phyloP scores from a whole-genome alignment of 2,113 vertebrate species.

The Anolis carolinensis region DNA sequence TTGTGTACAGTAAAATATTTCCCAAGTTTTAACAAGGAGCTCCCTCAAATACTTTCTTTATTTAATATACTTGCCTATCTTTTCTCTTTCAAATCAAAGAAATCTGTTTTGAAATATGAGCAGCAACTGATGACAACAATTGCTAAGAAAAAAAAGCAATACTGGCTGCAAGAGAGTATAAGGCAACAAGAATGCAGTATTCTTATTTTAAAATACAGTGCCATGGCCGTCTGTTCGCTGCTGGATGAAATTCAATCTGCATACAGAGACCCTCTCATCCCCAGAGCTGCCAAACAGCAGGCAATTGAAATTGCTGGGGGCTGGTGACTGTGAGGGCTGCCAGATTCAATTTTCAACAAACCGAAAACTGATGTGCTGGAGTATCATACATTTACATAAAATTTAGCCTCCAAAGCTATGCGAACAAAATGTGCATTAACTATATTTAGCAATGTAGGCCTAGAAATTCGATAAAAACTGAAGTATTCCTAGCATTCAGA shows the following conservation, averaged over 20 bases:
- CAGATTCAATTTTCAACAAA: slow-evolving; percentile 8
- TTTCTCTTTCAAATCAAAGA: accelerated
- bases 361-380: neutral
- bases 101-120: neutral
- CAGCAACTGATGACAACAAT: neutral
- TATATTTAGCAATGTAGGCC: neutral
- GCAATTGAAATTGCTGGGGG: slow-evolving; percentile 29
- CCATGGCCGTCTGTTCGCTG: neutral
- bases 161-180: neutral
- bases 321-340: slow-evolving; percentile 17
- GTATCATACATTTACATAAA: slow-evolving; percentile 2
- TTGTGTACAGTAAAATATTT: slow-evolving; percentile 10
- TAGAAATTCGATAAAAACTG: neutral
- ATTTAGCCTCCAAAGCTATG: neutral
- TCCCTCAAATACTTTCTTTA: slow-evolving; percentile 29
- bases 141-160: neutral
- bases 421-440: slow-evolving; percentile 6
- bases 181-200: neutral
- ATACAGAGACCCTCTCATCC: neutral
- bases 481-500: neutral
- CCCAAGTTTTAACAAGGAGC: slow-evolving; percentile 13
- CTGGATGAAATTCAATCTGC: neutral
- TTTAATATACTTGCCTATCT: slow-evolving; percentile 2
- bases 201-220: neutral
- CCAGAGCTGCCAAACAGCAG: slow-evolving; percentile 15